Percentiles rank a stretch among this genome's conserved stretches.
Conservation (phyloP, 2,888 invertebrate species). For the Rhopalosiphum nymphaeae region DNA sequence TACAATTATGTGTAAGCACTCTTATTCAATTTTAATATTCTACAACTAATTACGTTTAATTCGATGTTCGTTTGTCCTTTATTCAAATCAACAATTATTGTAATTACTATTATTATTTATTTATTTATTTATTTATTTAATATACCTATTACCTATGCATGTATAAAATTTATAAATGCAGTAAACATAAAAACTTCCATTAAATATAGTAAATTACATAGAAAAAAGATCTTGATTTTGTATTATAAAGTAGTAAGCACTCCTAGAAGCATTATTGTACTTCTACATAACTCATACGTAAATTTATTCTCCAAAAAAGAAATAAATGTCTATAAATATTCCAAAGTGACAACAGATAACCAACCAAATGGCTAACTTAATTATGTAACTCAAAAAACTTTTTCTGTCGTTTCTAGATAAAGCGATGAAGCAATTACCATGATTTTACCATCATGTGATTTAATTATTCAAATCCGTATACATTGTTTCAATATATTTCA, state of each 20-base stretch:
- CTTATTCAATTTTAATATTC: neutral
- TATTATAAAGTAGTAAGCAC: neutral
- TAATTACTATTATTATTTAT: neutral
- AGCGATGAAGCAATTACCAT: neutral
- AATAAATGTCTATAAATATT: neutral
- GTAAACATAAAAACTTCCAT: neutral
- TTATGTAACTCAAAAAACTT: neutral
- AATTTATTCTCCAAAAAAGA: neutral
- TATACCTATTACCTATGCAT: neutral
- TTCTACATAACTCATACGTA: neutral
- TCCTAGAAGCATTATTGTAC: neutral
- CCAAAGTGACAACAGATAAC: neutral
- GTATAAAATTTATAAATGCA: neutral
- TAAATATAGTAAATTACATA: neutral
- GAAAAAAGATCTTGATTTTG: neutral
- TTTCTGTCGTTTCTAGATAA: neutral
- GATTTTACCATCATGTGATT: neutral
- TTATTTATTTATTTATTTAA: neutral
- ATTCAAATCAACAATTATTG: neutral
- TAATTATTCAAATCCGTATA: neutral
- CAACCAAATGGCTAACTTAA: neutral
- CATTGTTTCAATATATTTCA: neutral
- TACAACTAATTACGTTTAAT: neutral
- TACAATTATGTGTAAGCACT: neutral
- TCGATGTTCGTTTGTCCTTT: neutral